These are phyloP conservation scores for Stramonita haemastoma DNA, from an alignment of 2,888 invertebrate genomes.

Conservation along the genomic window DNA sequence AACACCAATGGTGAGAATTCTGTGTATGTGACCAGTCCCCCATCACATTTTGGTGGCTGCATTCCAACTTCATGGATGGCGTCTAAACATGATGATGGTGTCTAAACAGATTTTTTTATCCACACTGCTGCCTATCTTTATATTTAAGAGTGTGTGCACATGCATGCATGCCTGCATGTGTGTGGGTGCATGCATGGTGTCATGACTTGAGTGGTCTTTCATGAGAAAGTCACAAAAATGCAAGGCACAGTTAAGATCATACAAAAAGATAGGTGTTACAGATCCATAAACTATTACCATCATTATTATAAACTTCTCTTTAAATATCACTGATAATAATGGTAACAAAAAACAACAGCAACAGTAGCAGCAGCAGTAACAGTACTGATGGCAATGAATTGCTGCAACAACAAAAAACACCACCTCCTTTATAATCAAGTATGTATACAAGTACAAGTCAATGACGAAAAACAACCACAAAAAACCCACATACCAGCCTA, in stretches of 20 bases:
- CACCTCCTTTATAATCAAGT: neutral
- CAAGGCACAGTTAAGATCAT: neutral
- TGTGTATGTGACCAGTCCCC: too few species aligned
- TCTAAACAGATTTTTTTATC: too few species aligned
- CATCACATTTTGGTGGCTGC: too few species aligned
- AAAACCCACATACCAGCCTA: conserved; percentile 82
- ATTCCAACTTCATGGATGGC: too few species aligned
- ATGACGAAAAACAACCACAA: neutral
- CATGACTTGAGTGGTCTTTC: neutral
- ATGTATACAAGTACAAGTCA: neutral
- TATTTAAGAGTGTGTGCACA: neutral
- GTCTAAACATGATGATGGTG: too few species aligned
- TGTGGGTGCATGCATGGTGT: neutral
- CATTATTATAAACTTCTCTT: too few species aligned
- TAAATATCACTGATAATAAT: too few species aligned
- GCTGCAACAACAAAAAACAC: neutral
- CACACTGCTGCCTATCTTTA: too few species aligned
- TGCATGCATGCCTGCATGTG: neutral
- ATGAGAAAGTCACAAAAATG: too few species aligned
- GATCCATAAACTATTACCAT: neutral
- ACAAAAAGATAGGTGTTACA: neutral
- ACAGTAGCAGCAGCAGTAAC: too few species aligned
- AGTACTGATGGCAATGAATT: neutral
- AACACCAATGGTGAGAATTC: too few species aligned
- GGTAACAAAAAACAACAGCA: too few species aligned